These are phyloP conservation scores for Thalassophryne amazonica DNA, from an alignment of 2,797 vertebrate species.

Conservation along the genomic window DNA sequence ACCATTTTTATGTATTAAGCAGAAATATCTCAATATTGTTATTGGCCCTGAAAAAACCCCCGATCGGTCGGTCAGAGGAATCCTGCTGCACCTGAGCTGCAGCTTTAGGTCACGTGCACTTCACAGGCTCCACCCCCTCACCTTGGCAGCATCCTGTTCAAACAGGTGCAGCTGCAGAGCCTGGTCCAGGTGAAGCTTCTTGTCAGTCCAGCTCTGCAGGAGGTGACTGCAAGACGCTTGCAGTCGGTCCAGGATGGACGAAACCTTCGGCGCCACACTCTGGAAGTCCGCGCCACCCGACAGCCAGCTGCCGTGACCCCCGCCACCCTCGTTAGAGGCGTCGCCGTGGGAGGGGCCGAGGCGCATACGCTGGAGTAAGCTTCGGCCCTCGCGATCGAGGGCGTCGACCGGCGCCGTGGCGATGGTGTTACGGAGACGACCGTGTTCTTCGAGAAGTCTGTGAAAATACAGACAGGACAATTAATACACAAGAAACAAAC, in stretches of 20 bases:
- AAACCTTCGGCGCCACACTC: slow-evolving; percentile 93
- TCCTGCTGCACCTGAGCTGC: no score
- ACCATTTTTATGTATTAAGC: no score
- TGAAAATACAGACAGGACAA: not conserved
- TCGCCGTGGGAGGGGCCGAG: slow-evolving; percentile 70
- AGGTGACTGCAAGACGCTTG: slow-evolving; percentile 90
- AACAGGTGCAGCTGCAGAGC: slow-evolving; percentile 95
- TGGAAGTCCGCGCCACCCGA: slow-evolving; percentile 96
- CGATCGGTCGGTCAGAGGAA: no score
- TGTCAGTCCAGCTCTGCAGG: slow-evolving; percentile 93
- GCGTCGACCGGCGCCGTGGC: slow-evolving; percentile 93
- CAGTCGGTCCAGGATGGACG: slow-evolving; percentile 90
- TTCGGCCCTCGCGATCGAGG: slow-evolving; percentile 90
- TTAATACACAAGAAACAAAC: not conserved
- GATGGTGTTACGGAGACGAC: slow-evolving; percentile 90
- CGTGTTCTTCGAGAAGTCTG: slow-evolving; percentile 92
- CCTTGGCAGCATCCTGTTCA: slow-evolving; percentile 96
- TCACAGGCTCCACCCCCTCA: slow-evolving; percentile 55
- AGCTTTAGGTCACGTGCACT: no score
- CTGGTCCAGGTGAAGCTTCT: slow-evolving; percentile 94
- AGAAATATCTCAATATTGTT: no score
- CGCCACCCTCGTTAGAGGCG: slow-evolving; percentile 56
- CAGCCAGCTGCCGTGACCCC: slow-evolving; percentile 89
- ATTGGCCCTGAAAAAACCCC: no score
- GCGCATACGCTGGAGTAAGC: slow-evolving; percentile 92